Percentiles rank a stretch among this genome's conserved stretches.
Evolutionary conservation across 2,113 vertebrate species (phyloP).

Genomic region (Arizona elegans): DNA sequence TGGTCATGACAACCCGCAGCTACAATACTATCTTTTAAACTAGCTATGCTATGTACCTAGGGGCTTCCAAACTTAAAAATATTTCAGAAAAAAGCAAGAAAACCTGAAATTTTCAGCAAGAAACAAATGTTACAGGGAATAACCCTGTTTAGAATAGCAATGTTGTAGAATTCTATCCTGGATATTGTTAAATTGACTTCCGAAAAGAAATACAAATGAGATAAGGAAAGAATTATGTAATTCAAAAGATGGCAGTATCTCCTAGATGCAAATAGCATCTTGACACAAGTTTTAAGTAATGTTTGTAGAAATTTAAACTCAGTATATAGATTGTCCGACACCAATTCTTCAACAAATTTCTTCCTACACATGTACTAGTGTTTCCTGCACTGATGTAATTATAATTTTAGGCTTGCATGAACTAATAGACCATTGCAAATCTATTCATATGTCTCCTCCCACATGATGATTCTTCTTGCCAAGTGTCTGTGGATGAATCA

Average conservation of each 20-base stretch:
- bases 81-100: conserved; percentile 53
- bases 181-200: neutral
- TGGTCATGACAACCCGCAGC: conserved; percentile 47
- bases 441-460: neutral
- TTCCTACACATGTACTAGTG: neutral
- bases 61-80: conserved; percentile 44
- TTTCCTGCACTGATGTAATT: neutral
- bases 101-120: conserved; percentile 33
- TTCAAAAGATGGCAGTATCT: neutral
- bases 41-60: conserved; percentile 1
- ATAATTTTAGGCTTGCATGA: neutral
- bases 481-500: neutral
- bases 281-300: neutral
- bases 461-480: neutral
- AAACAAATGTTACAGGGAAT: conserved; percentile 30
- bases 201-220: neutral
- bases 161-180: conserved; percentile 36
- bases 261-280: neutral
- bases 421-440: neutral
- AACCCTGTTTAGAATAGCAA: conserved; percentile 34
- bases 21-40: conserved; percentile 52
- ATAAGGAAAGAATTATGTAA: neutral
- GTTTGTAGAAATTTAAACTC: neutral
- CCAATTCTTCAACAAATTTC: neutral
- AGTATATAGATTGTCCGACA: neutral